Conservation (phyloP, 2,113 vertebrate species). For the Malurus cyaneus region DNA sequence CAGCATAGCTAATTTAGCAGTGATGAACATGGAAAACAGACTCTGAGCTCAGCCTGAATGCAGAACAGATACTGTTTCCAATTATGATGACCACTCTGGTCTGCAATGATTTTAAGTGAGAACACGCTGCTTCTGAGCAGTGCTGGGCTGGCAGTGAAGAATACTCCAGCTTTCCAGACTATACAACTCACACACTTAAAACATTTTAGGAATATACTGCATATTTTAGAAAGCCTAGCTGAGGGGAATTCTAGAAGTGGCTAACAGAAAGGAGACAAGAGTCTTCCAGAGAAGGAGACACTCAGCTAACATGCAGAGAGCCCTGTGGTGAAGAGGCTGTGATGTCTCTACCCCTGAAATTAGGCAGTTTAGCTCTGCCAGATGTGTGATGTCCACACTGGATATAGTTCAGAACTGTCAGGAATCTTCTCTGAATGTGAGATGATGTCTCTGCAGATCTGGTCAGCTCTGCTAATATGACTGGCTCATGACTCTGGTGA, state of each 20-base stretch:
- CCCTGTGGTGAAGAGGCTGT: not conserved
- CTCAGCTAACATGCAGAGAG: not conserved
- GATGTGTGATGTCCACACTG: not conserved
- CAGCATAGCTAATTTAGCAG: slow-evolving; percentile 17
- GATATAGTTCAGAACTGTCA: not conserved
- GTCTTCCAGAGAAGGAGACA: not conserved
- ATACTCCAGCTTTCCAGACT: not conserved
- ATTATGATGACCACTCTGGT: not conserved
- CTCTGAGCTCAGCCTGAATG: not conserved
- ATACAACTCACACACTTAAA: not conserved
- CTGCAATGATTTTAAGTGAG: not conserved
- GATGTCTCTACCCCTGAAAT: not conserved
- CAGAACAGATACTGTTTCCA: slow-evolving; percentile 10
- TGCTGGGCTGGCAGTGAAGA: not conserved
- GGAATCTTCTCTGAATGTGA: not conserved
- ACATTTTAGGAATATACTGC: not conserved
- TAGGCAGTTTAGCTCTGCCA: not conserved
- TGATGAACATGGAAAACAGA: slow-evolving; percentile 32
- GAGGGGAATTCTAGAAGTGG: not conserved
- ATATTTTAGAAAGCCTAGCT: not conserved
- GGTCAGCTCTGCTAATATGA: not conserved
- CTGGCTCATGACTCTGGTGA: not conserved
- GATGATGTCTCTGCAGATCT: not conserved
- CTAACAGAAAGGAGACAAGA: not conserved
- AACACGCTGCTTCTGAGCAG: not conserved